phyloP scores from a whole-genome alignment of 2,797 vertebrate species.

The Enteromius radiatus region DNA sequence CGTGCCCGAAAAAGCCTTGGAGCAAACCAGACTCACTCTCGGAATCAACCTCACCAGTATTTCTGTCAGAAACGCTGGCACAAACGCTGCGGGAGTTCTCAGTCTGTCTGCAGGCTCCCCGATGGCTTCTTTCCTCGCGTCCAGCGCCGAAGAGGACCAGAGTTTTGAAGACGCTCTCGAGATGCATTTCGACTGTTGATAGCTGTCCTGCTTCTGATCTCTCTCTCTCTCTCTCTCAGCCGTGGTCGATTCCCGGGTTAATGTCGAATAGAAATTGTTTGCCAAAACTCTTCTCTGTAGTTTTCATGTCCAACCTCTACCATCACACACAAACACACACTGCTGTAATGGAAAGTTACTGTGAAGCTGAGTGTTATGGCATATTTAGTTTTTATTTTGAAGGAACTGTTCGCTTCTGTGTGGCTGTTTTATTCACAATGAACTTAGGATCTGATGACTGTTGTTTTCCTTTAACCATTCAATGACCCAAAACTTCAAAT shows the following conservation, averaged over 20 bases:
- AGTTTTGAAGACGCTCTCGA: conserved; percentile 94
- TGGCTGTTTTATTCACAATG: conserved; percentile 5
- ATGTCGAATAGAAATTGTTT: conserved; percentile 62
- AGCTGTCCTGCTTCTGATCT: conserved; percentile 16
- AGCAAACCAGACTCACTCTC: conserved; percentile 96
- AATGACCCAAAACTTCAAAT: not conserved
- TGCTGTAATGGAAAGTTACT: conserved; percentile 69
- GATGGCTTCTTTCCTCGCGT: conserved; percentile 88
- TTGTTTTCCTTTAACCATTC: conserved; percentile 5
- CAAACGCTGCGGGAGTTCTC: conserved; percentile 83
- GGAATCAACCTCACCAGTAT: conserved; percentile 99
- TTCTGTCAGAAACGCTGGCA: conserved; percentile 80
- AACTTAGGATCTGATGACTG: not conserved
- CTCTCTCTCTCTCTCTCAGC: conserved; percentile 70
- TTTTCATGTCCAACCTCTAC: conserved; percentile 88
- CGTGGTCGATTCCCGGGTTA: conserved; percentile 86
- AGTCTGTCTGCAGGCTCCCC: conserved; percentile 87
- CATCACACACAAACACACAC: conserved; percentile 29
- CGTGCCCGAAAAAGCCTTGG: conserved; percentile 97
- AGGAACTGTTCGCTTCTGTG: conserved; percentile 12
- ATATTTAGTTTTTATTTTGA: conserved; percentile 47
- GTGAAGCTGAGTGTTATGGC: conserved; percentile 63
- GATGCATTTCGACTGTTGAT: conserved; percentile 97
- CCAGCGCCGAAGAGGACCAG: conserved; percentile 90
- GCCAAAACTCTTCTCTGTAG: conserved; percentile 86